A percentile compares a stretch with the other conserved stretches of the same genome.
Conservation (phyloP, 1,140 invertebrate species). For the Drosophila tristis region DNA sequence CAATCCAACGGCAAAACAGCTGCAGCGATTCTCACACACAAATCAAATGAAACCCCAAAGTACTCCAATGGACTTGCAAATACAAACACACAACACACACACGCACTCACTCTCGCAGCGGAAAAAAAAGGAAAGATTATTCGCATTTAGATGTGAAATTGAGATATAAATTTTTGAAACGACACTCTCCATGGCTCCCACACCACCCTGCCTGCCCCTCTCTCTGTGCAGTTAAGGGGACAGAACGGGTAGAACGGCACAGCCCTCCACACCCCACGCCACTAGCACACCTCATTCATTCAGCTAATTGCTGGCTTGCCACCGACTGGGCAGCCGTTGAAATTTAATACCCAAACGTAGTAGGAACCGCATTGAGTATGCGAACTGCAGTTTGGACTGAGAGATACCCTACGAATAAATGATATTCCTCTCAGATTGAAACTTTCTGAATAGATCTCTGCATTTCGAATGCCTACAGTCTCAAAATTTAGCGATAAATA, state of each 20-base stretch:
- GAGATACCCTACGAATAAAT: constrained; percentile 6
- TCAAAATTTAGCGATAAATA: neutral
- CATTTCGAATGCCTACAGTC: neutral
- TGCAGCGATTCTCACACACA: constrained; percentile 77
- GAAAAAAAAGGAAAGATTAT: constrained; percentile 63
- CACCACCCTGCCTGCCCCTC: neutral
- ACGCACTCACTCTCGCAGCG: constrained; percentile 14
- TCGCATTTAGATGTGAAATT: constrained; percentile 83
- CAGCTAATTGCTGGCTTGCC: constrained; percentile 45
- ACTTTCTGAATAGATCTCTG: too few species aligned
- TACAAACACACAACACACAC: constrained; percentile 11
- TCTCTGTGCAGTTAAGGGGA: too few species aligned
- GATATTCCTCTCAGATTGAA: too few species aligned
- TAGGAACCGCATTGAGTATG: constrained; percentile 10
- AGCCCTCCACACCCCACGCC: neutral
- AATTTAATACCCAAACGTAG: constrained; percentile 43
- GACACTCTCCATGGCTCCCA: constrained; percentile 48
- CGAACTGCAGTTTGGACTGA: neutral
- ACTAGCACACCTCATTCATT: constrained; percentile 19
- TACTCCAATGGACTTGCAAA: constrained; percentile 38
- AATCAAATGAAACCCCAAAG: constrained; percentile 70
- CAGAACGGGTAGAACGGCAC: constrained; percentile 3
- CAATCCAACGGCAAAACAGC: constrained; percentile 69
- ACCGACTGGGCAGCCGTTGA: constrained; percentile 34
- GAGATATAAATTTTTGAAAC: constrained; percentile 83